Conservation (phyloP, 2,888 invertebrate species). For the Micoletzkya japonica region DNA sequence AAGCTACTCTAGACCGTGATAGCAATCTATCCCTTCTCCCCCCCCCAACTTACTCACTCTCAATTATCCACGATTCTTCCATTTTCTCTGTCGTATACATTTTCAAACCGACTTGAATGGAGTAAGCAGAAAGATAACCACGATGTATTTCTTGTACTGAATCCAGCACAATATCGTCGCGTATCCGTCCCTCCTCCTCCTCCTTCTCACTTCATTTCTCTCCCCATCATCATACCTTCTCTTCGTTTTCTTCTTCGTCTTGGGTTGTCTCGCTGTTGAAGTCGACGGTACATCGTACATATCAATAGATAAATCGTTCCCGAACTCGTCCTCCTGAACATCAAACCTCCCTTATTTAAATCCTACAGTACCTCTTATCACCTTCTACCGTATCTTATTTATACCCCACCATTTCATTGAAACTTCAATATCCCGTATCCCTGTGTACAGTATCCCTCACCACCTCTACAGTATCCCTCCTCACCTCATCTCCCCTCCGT, state of each 20-base stretch:
- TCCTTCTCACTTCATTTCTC: not conserved
- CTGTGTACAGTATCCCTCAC: too few relatives aligned
- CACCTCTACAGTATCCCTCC: too few relatives aligned
- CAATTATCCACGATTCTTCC: not conserved
- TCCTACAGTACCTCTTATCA: slow-evolving; percentile 8
- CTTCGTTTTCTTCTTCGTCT: not conserved
- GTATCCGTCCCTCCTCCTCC: not conserved
- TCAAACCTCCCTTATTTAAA: not conserved
- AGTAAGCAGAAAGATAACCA: too few relatives aligned
- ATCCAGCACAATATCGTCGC: too few relatives aligned
- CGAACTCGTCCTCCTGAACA: slow-evolving; percentile 16
- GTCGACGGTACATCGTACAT: slow-evolving; percentile 12
- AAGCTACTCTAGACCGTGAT: too few relatives aligned
- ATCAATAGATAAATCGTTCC: slow-evolving; percentile 11
- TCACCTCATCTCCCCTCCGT: not conserved
- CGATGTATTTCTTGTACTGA: too few relatives aligned
- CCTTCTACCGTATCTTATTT: not conserved
- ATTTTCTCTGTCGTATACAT: not conserved
- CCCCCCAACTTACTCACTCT: not conserved
- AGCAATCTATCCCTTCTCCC: not conserved
- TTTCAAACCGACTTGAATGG: too few relatives aligned
- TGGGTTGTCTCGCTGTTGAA: not conserved
- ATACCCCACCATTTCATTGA: not conserved
- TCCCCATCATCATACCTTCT: not conserved
- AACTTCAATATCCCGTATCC: not conserved